A percentile compares a stretch with the other conserved stretches of the same genome.
phyloP scores from a whole-genome alignment of 1,140 invertebrate genomes.

The Drosophila takahashii region DNA sequence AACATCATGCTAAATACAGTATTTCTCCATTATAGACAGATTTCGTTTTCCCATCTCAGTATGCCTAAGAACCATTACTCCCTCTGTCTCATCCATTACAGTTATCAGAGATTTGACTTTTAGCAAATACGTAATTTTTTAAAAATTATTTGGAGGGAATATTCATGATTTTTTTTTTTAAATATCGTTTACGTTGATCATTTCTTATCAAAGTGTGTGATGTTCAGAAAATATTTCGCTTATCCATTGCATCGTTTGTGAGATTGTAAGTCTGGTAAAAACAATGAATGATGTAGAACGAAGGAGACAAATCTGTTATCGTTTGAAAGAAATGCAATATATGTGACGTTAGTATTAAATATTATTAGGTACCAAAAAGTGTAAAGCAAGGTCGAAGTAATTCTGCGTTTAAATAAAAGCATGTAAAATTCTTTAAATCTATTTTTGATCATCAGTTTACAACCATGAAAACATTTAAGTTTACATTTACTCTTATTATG shows the following conservation, averaged over 20 bases:
- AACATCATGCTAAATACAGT: conserved; percentile 79
- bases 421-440: conserved; percentile 70
- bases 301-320: conserved; percentile 23
- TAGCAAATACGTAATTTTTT: conserved; percentile 80
- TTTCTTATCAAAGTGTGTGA: conserved; percentile 60
- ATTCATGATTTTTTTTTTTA: conserved; percentile 77
- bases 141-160: conserved; percentile 84
- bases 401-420: conserved; percentile 55
- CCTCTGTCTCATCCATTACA: conserved; percentile 38
- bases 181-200: conserved; percentile 66
- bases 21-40: conserved; percentile 53
- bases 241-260: conserved; percentile 37
- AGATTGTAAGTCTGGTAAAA: conserved; percentile 39
- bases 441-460: conserved; percentile 84
- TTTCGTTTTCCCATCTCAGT: conserved; percentile 17
- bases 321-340: conserved; percentile 58
- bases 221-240: conserved; percentile 49
- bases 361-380: conserved; percentile 60
- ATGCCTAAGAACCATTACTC: conserved; percentile 24
- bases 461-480: conserved; percentile 69
- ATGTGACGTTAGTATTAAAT: conserved; percentile 39
- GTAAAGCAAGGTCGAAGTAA: conserved; percentile 63
- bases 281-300: conserved; percentile 28
- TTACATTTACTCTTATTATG: conserved; percentile 51
- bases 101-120: conserved; percentile 71